Evolutionary conservation across 2,888 invertebrate species (phyloP), one percentile per base, ranked within the genome.

Genomic region (Cremastinae sp.): DNA sequence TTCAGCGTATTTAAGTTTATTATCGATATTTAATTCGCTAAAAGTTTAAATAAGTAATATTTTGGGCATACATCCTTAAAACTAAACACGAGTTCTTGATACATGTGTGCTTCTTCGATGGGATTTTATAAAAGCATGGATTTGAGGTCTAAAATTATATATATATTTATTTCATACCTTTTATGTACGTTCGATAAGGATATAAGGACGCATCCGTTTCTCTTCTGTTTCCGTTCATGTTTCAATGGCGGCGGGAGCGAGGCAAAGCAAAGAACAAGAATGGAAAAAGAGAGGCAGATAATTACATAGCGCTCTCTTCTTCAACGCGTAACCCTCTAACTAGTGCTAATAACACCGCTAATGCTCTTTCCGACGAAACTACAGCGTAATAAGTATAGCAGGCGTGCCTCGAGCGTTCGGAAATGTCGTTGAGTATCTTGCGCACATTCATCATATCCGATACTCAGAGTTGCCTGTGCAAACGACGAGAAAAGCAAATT

Each of bases 311-410:
- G 78, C 84, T 85, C 81, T 86, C 53, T 45, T 45, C 85, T 81
- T 76, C 81, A 81, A 82, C 79, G 79, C 80, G 83, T 82, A 84
- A 81, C 84, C 70, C 80, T 84, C 86, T 85, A 87, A 86, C 86
- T 84, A 85, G 83, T 83, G 84, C 85, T 86, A 86, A 87, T 87
- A 87, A 85, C 82, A 81, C 83, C 83, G 84, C 86, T 87, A 87
- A 87, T 87, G 87, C 80, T 83, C 83, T 83, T 84, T 82, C 56
- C 84, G 81, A 83, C 82, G 84, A 86, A 87, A 84, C 84, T 83
- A 73, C 45, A 82, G 82, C 81, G 79, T 81, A 83, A 82, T 82
- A 28, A 28, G 28, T 28, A 28, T 84, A 84, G 84, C 83, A 80
- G 79, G 83, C 81, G 22, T 34, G 28, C 28, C 28, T 28, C 28